Base-by-base conservation (phyloP, 2,113 vertebrate genomes). In the Stigmatopora nigra region DNA sequence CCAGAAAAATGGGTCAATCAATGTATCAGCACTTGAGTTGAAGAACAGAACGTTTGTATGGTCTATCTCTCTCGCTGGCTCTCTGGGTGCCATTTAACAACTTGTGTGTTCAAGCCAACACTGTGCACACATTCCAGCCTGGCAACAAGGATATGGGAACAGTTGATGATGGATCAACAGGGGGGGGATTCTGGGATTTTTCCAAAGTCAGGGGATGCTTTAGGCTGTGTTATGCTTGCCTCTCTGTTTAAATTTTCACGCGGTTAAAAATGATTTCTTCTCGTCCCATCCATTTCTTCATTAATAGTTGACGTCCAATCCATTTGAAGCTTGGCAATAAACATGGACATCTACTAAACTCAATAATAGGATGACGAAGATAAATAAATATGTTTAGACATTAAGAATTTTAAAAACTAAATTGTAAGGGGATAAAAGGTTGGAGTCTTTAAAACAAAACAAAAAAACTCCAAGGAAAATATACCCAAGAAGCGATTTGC, bases 121-220 rank as follows among this genome's bases (percentile, higher is more conserved):
- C 19, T 61, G 25, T 51, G 76, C 75, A 76, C 73, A 71, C 74
- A 78, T 71, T 76, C 75, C 68, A 68, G 61, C 65, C 61, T 81
- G 80, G 74, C 78, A 82, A 74, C 68, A 51, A 55, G 36, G 53
- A 73, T 74, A 67, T 73, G 75, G 70, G 75, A 79, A 78, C 78
- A 75, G 68, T 58, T 76, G 72, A 79, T 80, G 77, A 86, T 77
- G 61, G 80, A 85, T 84, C 75, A 85, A 69, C 65, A 78, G 67
- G 65, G 65, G 52, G 52, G 76, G 77, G 72, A 73, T 61, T 65
- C 59, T 36, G 44, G 63, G 63, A 73, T 46, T 76, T 70, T 67
- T 85, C 78, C 61, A 61, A 72, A 66, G 61, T 72, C 67, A 65
- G 61, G 31, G 72, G 81, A 80, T 80, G 9, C 38, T 41, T 4